Conservation (phyloP, 2,888 invertebrate species). For the Plebejus melissa region DNA sequence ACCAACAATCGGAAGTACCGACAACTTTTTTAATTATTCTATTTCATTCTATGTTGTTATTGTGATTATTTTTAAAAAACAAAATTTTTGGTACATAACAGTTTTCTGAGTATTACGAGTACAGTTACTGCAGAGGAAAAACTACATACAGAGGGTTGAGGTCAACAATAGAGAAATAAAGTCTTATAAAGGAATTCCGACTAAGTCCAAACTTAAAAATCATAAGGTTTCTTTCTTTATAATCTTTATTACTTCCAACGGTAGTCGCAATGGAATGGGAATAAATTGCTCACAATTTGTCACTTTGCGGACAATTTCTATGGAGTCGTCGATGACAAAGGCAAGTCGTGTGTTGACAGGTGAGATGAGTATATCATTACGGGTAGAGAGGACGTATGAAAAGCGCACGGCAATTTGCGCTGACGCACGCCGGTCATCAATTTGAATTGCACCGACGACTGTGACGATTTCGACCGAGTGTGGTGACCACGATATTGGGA, state of each 20-base stretch:
- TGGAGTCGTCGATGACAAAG: constrained; percentile 1
- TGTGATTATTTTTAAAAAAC: background rate
- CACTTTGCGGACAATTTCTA: background rate
- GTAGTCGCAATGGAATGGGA: background rate
- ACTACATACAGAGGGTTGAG: background rate
- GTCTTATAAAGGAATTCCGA: background rate
- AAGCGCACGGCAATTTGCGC: constrained; percentile 14
- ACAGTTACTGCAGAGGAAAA: background rate
- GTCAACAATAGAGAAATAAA: background rate
- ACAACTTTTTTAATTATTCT: constrained; percentile 27
- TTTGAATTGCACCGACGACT: background rate
- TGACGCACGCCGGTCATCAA: constrained; percentile 10
- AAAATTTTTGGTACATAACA: background rate
- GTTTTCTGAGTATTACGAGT: background rate
- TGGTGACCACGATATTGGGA: background rate
- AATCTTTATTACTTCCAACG: background rate
- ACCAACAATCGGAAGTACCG: constrained; percentile 35
- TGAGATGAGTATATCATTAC: constrained; percentile 31
- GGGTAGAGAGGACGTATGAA: constrained; percentile 18
- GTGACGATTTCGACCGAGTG: background rate
- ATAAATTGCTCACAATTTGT: background rate
- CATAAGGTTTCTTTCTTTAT: background rate
- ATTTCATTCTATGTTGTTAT: background rate
- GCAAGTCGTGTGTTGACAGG: background rate
- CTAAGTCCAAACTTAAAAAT: background rate